Evolutionary conservation across 2,797 vertebrate genomes (phyloP), one percentile per base, ranked within the genome.

Genomic region (Hybognathus amarus): DNA sequence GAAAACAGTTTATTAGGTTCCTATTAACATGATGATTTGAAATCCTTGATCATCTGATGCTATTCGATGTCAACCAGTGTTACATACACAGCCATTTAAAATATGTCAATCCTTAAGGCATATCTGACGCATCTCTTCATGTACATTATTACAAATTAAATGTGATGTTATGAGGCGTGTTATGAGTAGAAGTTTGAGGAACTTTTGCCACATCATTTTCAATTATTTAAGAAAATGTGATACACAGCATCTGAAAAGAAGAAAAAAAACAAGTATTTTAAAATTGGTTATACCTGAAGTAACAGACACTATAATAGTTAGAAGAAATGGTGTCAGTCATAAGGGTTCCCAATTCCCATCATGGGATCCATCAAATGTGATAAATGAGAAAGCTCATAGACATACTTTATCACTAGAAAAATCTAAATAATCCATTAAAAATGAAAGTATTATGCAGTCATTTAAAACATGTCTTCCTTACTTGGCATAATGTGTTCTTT

Each of bases 201-300:
- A 36, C 17, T 13, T 40, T 22, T 59, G 30, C 8, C 40, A 6
- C 6, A 24, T 68, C 18, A 22, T 80, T 10, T 79, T 83, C 67
- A 45, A 27, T 50, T 68, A 61, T 94, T 90, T 94, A 80, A 92
- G 87, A 88, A 94, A 94, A 91, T 95, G 93, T 88, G 94, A 94
- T 71, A 95, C 94, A 42, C 95, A 95, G 91, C 95, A 95, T 89
- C 95, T 95, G 79, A 47, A 30, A 88, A 87, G 27, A 77, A 63
- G 79, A 52, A 68, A 74, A 66, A 66, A 27, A 20, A 63, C 5
- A 80, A 77, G 56, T 30, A 50, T 67, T 71, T 68, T 77, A 54
- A 45, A 10, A 47, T 5, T 27, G 38, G 22, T 73, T 27, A 22
- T 42, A 45, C 76, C 36, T 18, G 33, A 69, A 45, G 24, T 42